Base-by-base conservation (phyloP, 1,140 invertebrate species). In the Diploscapter pachys region DNA sequence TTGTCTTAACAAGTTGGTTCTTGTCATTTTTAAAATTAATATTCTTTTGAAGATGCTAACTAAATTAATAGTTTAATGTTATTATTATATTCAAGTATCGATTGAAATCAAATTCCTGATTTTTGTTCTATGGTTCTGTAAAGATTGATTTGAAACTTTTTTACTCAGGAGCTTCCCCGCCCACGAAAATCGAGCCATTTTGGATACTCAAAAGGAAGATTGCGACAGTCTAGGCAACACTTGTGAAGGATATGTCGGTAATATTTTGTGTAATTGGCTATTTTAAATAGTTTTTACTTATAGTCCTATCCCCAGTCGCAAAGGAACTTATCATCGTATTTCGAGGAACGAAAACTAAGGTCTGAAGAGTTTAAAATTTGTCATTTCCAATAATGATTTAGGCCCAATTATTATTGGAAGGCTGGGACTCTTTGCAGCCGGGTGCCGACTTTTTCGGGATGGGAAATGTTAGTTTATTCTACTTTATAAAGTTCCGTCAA, bases 291-390 rank as follows among this genome's bases (percentile, higher is more conserved):
- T 76, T 4, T 79, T 77, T 4, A 72, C 78, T 3, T 31, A 31
- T 31, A 31, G 31, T 31, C 31, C 31, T 31, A 31, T 31, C 31
- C 31, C 31, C 31, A 31, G 56, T 62, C 51, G 31, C 64, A 50
- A 75, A 64, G 59, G 56, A 80, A 49, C 61, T 78, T 5, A 75
- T 79, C 59, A 56, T 79, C 52, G 77, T 79, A 4, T 79, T 79
- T 68, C 77, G 78, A 59, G 78, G 78, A 9, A 79, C 78, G 8
- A 79, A 75, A 63, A 80, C 77, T 2, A 79, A 79, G 31, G 31
- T 31, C 1, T 31, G 31, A 31, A 31, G 31, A 31, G 31, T 31
- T n/a, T 31, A 31, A 31, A 31, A 31, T 31, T 31, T 0, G 1
- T 31, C 1, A 31, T 31, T 31, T 31, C 31, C 1, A 31, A 31